Evolutionary conservation across 2,797 vertebrate genomes (phyloP), one percentile per base, ranked within the genome.

Genomic region (Merluccius polli): DNA sequence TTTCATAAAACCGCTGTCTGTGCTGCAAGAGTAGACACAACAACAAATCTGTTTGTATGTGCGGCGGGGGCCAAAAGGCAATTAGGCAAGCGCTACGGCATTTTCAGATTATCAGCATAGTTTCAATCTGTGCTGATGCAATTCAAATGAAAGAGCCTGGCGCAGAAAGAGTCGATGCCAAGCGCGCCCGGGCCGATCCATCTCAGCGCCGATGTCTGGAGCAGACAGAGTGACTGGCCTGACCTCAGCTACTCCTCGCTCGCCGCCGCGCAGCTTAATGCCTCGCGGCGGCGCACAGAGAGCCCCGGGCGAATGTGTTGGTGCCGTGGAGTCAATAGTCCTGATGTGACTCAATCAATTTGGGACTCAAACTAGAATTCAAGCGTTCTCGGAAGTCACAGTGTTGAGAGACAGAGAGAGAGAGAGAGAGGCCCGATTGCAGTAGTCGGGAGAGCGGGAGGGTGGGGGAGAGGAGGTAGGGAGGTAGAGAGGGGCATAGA

Each of bases 261-360:
- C 21, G 52, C 52, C 7, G 21, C 21, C 52, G n/a, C n/a, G 6
- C n/a, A 1, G 52, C 8, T n/a, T 59, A n/a, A 24, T 24, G 52
- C 52, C 52, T 24, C 1, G 10, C 8, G 52, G 52, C 21, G 6
- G 21, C 9, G 52, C 52, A 11, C 16, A 59, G 52, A 24, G 10
- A 24, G 21, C 52, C 52, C 52, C 52, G n/a, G 52, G n/a, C n/a
- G 52, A 59, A 24, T n/a, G 52, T 59, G n/a, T 59, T 59, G 52
- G 52, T 21, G 24, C 48, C 21, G 52, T 24, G 44, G 69, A 77
- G 86, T 84, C 82, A 83, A 87, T 87, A 84, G 79, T 82, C 82
- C 78, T 81, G 84, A 88, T 86, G 80, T 75, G 82, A 84, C 81
- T 77, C 41, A 44, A 89, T 88, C 85, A 85, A 87, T 87, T 77